A percentile compares a stretch with the other conserved stretches of the same genome.
phyloP scores from a whole-genome alignment of 2,113 vertebrate genomes.

The Cottus gobio region DNA sequence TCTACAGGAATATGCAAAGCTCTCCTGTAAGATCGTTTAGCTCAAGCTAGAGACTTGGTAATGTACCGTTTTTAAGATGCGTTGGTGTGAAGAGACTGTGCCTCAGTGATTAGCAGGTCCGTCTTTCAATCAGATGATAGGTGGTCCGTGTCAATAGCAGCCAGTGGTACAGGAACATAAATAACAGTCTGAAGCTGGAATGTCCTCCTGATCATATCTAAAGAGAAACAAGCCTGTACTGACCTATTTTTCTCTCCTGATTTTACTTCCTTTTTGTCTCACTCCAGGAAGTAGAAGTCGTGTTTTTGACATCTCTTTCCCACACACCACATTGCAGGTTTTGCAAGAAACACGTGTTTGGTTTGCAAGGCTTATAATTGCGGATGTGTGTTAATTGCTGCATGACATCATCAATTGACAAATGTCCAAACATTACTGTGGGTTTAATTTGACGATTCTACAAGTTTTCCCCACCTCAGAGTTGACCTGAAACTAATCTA shows the following conservation, averaged over 20 bases:
- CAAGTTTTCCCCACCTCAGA: neutral
- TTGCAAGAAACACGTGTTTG: conserved; percentile 39
- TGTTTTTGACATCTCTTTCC: conserved; percentile 38
- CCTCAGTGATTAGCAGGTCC: too few species aligned
- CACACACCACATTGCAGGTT: conserved; percentile 21
- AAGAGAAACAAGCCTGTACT: neutral
- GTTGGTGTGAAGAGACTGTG: neutral
- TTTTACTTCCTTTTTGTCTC: conserved; percentile 45
- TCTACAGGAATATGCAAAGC: conserved; percentile 17
- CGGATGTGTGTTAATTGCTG: neutral
- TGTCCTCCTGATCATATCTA: conserved; percentile 1
- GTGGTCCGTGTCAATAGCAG: too few species aligned
- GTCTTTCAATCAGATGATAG: too few species aligned
- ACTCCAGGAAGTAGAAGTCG: conserved; percentile 58
- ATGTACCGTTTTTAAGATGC: conserved; percentile 3
- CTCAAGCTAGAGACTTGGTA: neutral
- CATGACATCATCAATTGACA: conserved; percentile 14
- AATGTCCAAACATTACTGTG: neutral
- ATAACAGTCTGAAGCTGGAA: neutral
- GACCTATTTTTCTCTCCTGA: neutral
- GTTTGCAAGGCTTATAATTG: conserved; percentile 14
- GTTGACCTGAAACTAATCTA: conserved; percentile 7
- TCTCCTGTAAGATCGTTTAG: neutral
- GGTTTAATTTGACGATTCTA: neutral
- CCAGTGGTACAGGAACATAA: neutral